These are phyloP conservation scores for Drosophila atripex DNA, from an alignment of 2,888 invertebrate genomes.

Conservation along the genomic window DNA sequence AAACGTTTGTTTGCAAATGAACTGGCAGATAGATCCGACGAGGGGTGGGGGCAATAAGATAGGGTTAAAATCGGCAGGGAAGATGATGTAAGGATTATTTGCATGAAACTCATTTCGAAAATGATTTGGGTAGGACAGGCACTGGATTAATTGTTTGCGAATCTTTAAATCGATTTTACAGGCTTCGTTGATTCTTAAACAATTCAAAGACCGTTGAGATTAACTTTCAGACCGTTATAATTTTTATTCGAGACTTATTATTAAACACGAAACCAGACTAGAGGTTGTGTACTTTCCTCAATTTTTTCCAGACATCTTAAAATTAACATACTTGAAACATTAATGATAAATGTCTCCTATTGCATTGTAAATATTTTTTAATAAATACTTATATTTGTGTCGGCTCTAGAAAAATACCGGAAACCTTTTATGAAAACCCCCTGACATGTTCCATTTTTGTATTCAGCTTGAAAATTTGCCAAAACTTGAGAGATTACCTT, in stretches of 20 bases:
- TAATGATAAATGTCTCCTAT: neutral
- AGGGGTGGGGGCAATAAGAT: constrained; percentile 8
- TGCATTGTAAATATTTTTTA: too few relatives aligned
- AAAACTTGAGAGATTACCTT: constrained; percentile 1
- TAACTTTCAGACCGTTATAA: neutral
- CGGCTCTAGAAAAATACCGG: neutral
- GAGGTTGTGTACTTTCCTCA: neutral
- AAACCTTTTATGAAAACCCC: neutral
- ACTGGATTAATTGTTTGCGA: constrained; percentile 30
- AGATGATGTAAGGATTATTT: constrained; percentile 34
- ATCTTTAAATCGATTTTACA: constrained; percentile 27
- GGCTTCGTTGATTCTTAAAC: neutral
- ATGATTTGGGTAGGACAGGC: constrained; percentile 30
- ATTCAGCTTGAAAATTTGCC: neutral
- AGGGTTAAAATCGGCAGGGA: constrained; percentile 4
- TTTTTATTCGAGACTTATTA: neutral
- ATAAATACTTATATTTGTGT: neutral
- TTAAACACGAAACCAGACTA: neutral
- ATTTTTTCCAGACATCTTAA: neutral
- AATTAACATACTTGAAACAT: neutral
- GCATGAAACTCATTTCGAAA: constrained; percentile 35
- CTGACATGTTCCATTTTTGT: neutral
- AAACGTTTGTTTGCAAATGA: constrained; percentile 48
- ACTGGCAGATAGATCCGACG: constrained; percentile 10
- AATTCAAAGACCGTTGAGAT: neutral